Conservation (phyloP, 2,113 vertebrate species). For the Enhydra lutris region DNA sequence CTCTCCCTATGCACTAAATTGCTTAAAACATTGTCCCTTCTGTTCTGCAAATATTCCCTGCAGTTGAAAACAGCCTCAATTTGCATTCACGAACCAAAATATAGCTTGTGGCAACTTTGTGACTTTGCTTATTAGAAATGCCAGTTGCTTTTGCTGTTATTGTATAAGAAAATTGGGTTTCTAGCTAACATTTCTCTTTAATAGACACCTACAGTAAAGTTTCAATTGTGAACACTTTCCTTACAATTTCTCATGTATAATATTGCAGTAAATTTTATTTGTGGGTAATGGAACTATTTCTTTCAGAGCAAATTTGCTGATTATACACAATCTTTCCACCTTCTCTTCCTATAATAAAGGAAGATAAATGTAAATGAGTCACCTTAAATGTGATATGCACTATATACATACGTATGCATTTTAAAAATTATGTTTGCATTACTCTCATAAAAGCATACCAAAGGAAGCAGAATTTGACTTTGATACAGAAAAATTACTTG, state of each 20-base stretch:
- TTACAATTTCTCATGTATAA: slow-evolving; percentile 51
- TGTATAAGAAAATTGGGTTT: slow-evolving; percentile 31
- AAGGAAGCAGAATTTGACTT: background rate
- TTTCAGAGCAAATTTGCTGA: slow-evolving; percentile 42
- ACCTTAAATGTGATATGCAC: background rate
- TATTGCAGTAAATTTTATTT: slow-evolving; percentile 58
- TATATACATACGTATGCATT: background rate
- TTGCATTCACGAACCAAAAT: slow-evolving; percentile 30
- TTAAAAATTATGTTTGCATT: slow-evolving; percentile 19
- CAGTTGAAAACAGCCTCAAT: background rate
- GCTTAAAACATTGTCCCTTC: background rate
- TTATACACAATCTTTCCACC: background rate
- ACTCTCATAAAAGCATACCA: background rate
- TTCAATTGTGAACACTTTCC: slow-evolving; percentile 26
- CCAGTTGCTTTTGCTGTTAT: background rate
- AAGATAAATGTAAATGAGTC: background rate
- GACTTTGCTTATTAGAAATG: slow-evolving; percentile 44
- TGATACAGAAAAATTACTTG: background rate
- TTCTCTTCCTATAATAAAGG: background rate
- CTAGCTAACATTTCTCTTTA: slow-evolving; percentile 2
- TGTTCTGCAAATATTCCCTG: background rate
- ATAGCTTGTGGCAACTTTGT: background rate
- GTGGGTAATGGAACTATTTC: slow-evolving; percentile 36
- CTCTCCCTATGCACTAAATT: background rate
- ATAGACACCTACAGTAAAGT: background rate